phyloP scores from a whole-genome alignment of 2,888 invertebrate genomes.

The Drosophila helvetica region DNA sequence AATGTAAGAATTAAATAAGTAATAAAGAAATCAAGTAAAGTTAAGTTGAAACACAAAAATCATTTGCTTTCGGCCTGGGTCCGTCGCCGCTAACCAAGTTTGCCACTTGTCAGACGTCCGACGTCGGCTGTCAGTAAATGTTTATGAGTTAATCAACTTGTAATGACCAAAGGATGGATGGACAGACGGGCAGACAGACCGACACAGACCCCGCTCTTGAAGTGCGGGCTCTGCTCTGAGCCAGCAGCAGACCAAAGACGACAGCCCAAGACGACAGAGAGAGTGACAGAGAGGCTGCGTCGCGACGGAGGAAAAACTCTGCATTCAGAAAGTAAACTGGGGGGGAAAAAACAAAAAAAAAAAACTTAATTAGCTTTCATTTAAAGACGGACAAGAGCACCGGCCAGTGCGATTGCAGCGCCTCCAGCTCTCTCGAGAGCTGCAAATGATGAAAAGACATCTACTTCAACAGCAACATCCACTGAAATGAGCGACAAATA shows the following conservation, averaged over 20 bases:
- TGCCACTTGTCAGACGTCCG: slow-evolving; percentile 78
- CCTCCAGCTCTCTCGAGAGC: slow-evolving; percentile 30
- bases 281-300: slow-evolving; percentile 9
- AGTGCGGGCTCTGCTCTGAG: slow-evolving; percentile 26
- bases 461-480: slow-evolving; percentile 43
- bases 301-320: slow-evolving; percentile 31
- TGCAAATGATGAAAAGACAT: slow-evolving; percentile 68
- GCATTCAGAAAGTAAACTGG: slow-evolving; percentile 64
- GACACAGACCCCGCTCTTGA: slow-evolving; percentile 34
- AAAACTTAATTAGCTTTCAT: slow-evolving; percentile 79
- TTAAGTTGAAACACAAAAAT: slow-evolving; percentile 71
- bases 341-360: slow-evolving; percentile 68
- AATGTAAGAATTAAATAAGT: slow-evolving; percentile 71
- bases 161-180: slow-evolving; percentile 66
- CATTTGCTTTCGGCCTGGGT: slow-evolving; percentile 61
- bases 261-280: background rate
- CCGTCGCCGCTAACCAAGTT: slow-evolving; percentile 72
- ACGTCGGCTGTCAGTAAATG: slow-evolving; percentile 79
- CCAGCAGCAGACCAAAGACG: too few relatives aligned
- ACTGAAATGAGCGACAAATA: slow-evolving; percentile 77
- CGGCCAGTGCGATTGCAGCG: slow-evolving; percentile 43
- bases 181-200: background rate
- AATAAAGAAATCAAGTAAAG: slow-evolving; percentile 76
- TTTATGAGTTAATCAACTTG: slow-evolving; percentile 79
- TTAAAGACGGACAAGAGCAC: slow-evolving; percentile 64